Evolutionary conservation across 2,888 invertebrate genomes (phyloP).

Genomic region (Plagodis pulveraria): DNA sequence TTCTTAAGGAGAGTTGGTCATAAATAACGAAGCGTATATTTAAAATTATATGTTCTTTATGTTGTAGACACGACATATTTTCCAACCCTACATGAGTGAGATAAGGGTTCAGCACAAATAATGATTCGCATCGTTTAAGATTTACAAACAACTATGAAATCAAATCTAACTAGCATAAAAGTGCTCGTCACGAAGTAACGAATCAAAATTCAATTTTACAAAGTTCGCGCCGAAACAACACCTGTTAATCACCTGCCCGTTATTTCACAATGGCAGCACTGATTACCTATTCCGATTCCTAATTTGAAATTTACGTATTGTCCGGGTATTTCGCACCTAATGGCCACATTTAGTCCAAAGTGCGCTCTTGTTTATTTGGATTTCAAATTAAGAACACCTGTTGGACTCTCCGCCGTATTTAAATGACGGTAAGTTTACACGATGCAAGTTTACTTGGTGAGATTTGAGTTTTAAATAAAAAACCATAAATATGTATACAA

Average conservation of each 20-base stretch:
- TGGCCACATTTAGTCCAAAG: slow-evolving; percentile 54
- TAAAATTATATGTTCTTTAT: too few species aligned
- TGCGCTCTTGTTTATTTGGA: slow-evolving; percentile 67
- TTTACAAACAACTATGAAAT: too few species aligned
- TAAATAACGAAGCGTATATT: too few species aligned
- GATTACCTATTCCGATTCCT: slow-evolving; percentile 40
- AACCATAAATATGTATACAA: too few species aligned
- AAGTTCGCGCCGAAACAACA: slow-evolving; percentile 16
- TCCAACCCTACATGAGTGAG: too few species aligned
- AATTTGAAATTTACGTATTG: slow-evolving; percentile 48
- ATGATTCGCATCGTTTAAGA: too few species aligned
- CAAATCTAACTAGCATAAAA: too few species aligned
- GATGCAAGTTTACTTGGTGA: slow-evolving; percentile 8
- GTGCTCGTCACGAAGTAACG: not conserved
- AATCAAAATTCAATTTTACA: slow-evolving; percentile 11
- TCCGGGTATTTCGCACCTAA: slow-evolving; percentile 48
- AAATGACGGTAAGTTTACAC: slow-evolving; percentile 10
- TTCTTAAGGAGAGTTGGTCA: too few species aligned
- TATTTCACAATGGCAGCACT: slow-evolving; percentile 36
- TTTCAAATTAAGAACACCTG: slow-evolving; percentile 77
- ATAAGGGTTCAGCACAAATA: too few species aligned
- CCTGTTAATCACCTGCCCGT: slow-evolving; percentile 20
- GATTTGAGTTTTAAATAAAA: too few species aligned
- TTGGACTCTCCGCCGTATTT: slow-evolving; percentile 51
- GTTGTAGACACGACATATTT: too few species aligned